Percentiles rank a stretch among this genome's conserved stretches.
Evolutionary conservation across 2,113 vertebrate species (phyloP).

Genomic region (Sturnus vulgaris): DNA sequence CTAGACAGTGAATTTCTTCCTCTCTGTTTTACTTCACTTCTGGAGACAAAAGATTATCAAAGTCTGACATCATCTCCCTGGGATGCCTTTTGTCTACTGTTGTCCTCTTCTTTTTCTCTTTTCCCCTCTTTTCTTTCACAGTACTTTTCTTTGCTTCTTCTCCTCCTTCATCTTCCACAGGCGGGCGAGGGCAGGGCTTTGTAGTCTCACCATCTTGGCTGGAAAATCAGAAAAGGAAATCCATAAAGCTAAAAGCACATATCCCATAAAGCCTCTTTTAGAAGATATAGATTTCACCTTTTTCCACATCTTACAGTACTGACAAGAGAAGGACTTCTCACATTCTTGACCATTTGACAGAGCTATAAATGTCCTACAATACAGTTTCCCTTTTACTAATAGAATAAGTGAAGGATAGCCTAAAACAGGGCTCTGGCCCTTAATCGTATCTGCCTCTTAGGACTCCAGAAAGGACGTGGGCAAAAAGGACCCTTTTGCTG

Average conservation of each 20-base stretch:
- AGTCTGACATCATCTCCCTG: neutral
- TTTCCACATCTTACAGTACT: neutral
- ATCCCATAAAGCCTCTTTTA: neutral
- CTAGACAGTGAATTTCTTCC: neutral
- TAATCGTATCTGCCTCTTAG: neutral
- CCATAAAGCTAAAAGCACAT: neutral
- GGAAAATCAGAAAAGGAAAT: slow-evolving; percentile 22
- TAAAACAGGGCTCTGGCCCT: neutral
- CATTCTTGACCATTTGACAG: neutral
- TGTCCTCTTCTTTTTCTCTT: slow-evolving; percentile 20
- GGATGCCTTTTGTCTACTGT: neutral
- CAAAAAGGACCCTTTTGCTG: neutral
- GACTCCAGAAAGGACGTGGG: neutral
- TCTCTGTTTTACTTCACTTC: neutral
- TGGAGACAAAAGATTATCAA: neutral
- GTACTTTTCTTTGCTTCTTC: neutral
- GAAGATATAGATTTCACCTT: neutral
- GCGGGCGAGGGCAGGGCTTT: neutral
- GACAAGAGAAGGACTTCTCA: neutral
- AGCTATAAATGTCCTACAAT: neutral
- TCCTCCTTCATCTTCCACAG: neutral
- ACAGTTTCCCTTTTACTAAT: neutral
- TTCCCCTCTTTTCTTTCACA: neutral
- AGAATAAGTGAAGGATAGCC: neutral
- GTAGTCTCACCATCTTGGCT: slow-evolving; percentile 9